These are phyloP conservation scores for Halichondria panicea DNA, from an alignment of 37 sponge, comb jelly and placozoan species.

Conservation along the genomic window DNA sequence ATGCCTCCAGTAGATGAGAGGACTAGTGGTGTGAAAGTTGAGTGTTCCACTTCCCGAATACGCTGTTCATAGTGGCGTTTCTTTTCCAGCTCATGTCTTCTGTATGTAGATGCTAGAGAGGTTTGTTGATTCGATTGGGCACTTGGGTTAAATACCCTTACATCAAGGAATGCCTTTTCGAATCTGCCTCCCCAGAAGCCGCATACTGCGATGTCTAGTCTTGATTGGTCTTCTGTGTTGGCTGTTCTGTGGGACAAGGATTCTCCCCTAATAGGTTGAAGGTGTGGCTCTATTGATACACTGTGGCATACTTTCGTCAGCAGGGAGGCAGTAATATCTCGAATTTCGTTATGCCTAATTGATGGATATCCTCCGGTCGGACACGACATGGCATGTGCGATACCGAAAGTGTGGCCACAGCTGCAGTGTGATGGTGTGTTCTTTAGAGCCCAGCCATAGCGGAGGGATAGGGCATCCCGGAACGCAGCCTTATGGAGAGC, in stretches of 20 bases:
- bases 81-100: slow-evolving; percentile 27
- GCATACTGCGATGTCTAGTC: slow-evolving; percentile 18
- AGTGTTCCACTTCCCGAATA: slow-evolving; percentile 37
- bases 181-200: slow-evolving; percentile 33
- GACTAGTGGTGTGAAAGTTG: slow-evolving; percentile 33
- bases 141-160: not conserved
- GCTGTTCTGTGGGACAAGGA: slow-evolving; percentile 7
- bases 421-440: slow-evolving; percentile 33
- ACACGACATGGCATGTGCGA: slow-evolving; percentile 23
- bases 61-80: slow-evolving; percentile 38
- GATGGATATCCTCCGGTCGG: slow-evolving; percentile 24
- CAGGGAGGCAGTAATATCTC: slow-evolving; percentile 42
- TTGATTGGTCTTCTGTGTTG: slow-evolving; percentile 20
- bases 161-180: slow-evolving; percentile 12
- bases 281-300: slow-evolving; percentile 37
- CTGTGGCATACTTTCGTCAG: slow-evolving; percentile 36
- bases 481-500: slow-evolving; percentile 28
- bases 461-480: slow-evolving; percentile 2
- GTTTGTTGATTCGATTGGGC: slow-evolving; percentile 17
- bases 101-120: slow-evolving; percentile 11
- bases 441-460: slow-evolving; percentile 31
- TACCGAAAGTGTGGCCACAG: slow-evolving; percentile 19
- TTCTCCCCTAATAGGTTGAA: slow-evolving; percentile 42
- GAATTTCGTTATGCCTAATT: slow-evolving; percentile 33
- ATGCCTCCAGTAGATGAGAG: slow-evolving; percentile 56